Percentiles rank a stretch among this genome's conserved stretches.
These are phyloP conservation scores for Microctenopoma lineatum DNA, from an alignment of 2,797 vertebrate species.

Conservation along the genomic window DNA sequence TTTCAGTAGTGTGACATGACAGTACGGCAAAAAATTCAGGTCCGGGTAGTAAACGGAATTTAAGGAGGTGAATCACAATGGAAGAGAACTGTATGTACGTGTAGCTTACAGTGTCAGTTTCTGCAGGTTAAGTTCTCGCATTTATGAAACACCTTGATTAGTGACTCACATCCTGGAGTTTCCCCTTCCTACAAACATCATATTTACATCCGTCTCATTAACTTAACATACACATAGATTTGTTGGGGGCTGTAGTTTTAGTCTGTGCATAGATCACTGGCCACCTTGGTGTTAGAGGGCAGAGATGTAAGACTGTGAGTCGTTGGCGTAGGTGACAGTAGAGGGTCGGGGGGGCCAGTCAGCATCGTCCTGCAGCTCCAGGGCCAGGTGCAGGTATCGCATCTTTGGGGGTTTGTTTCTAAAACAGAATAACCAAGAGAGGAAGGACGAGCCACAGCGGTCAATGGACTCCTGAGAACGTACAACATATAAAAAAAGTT, in stretches of 20 bases:
- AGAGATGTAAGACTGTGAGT: conserved; percentile 43
- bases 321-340: conserved; percentile 88
- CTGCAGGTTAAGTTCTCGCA: neutral
- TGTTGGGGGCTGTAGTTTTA: conserved; percentile 1
- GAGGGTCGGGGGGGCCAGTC: conserved; percentile 95
- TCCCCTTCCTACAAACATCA: neutral
- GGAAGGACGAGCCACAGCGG: conserved; percentile 77
- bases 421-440: conserved; percentile 82
- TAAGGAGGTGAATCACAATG: conserved; percentile 10
- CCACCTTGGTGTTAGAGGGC: conserved; percentile 45
- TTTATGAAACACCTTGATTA: conserved; percentile 1
- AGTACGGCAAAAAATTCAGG: neutral
- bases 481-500: neutral
- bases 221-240: neutral
- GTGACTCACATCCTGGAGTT: neutral
- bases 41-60: neutral
- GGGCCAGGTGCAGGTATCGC: conserved; percentile 91
- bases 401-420: conserved; percentile 85
- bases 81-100: neutral
- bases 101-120: conserved; percentile 12
- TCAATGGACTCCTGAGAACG: conserved; percentile 82
- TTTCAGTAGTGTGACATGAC: conserved; percentile 15
- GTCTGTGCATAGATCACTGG: conserved; percentile 17
- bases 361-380: conserved; percentile 90
- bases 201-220: neutral